Evolutionary conservation across 2,797 vertebrate genomes (phyloP).

Genomic region (Thamnophis elegans): DNA sequence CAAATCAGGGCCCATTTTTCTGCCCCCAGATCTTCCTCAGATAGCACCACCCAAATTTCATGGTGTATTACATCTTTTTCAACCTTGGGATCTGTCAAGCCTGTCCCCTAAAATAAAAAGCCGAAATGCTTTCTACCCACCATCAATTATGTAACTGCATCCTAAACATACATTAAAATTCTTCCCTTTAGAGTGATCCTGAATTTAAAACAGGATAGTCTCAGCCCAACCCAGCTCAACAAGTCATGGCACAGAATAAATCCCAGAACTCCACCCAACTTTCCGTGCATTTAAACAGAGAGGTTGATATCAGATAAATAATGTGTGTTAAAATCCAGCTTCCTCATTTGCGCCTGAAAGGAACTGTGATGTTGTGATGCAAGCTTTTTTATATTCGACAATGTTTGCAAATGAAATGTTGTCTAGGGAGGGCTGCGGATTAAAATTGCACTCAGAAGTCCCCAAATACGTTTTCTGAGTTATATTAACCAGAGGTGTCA

Average conservation of each 20-base stretch:
- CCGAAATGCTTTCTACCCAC: background rate
- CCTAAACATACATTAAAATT: background rate
- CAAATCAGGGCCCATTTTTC: background rate
- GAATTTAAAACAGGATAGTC: background rate
- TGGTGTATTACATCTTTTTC: background rate
- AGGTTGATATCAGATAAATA: background rate
- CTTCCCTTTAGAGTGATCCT: background rate
- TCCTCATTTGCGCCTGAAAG: background rate
- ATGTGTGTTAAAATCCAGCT: background rate
- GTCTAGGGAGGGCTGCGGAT: background rate
- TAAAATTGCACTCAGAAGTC: background rate
- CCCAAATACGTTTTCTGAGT: background rate
- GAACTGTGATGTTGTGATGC: background rate
- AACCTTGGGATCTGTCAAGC: background rate
- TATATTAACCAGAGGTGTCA: constrained; percentile 6
- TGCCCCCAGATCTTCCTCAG: background rate
- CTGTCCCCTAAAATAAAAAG: background rate
- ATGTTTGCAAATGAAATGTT: background rate
- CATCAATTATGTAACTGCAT: background rate
- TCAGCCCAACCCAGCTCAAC: background rate
- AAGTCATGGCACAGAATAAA: background rate
- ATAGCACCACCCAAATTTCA: background rate
- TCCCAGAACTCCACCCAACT: background rate
- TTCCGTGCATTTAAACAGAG: background rate
- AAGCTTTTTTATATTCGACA: background rate